Evolutionary conservation across 2,888 invertebrate species (phyloP).

Genomic region (Rhingia rostrata): DNA sequence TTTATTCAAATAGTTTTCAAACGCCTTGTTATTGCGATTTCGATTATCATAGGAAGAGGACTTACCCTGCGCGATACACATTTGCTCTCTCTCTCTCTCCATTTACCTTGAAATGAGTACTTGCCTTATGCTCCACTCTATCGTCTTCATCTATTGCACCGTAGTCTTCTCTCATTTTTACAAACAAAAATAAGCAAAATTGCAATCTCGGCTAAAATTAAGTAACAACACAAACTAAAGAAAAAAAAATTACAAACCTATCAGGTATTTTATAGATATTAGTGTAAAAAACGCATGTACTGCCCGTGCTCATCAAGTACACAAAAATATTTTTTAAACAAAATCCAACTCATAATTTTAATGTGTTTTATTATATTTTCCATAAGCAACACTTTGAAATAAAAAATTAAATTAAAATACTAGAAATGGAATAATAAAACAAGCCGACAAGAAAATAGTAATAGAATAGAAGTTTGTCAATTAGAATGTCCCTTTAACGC

Average conservation of each 20-base stretch:
- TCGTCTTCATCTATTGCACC: slow-evolving; percentile 22
- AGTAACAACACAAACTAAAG: slow-evolving; percentile 27
- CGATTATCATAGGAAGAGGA: too few species aligned
- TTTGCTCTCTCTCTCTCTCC: too few species aligned
- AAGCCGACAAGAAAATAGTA: slow-evolving; percentile 35
- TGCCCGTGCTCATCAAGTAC: slow-evolving; percentile 19
- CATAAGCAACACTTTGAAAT: slow-evolving; percentile 23
- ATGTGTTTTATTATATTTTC: slow-evolving; percentile 31
- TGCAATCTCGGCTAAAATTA: slow-evolving; percentile 32
- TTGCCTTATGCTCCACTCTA: not conserved
- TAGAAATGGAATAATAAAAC: slow-evolving; percentile 18
- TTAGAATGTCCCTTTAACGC: slow-evolving; percentile 54
- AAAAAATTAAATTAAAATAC: not conserved
- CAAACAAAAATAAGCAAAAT: slow-evolving; percentile 4
- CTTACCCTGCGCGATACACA: too few species aligned
- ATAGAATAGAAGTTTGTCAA: slow-evolving; percentile 58
- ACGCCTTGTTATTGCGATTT: too few species aligned
- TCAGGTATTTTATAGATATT: slow-evolving; percentile 64
- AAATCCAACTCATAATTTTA: slow-evolving; percentile 38
- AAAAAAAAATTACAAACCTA: slow-evolving; percentile 21
- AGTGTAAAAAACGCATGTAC: slow-evolving; percentile 32
- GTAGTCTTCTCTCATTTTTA: not conserved
- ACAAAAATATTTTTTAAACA: slow-evolving; percentile 15
- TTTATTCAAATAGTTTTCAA: too few species aligned
- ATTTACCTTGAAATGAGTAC: too few species aligned